Conservation (phyloP, 2,113 vertebrate species). For the Odocoileus hemionus region DNA sequence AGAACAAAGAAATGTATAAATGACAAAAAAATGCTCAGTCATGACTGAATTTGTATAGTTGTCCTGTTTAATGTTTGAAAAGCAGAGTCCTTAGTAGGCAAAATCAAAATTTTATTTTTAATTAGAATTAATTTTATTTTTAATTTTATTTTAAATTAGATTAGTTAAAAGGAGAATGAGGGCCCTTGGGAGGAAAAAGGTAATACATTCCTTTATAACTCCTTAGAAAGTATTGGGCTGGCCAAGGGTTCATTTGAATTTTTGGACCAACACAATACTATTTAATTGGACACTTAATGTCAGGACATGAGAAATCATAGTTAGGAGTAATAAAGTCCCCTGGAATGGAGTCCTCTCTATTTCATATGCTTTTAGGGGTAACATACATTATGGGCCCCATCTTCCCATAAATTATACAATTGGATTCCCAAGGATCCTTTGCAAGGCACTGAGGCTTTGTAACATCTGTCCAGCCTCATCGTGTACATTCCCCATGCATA, state of each 20-base stretch:
- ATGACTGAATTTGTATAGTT: neutral
- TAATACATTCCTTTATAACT: neutral
- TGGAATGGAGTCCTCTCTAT: neutral
- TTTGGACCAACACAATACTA: neutral
- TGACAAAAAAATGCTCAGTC: neutral
- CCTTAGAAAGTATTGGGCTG: neutral
- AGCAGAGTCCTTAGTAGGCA: neutral
- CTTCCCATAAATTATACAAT: accelerated
- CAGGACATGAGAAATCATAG: neutral
- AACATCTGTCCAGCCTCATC: neutral
- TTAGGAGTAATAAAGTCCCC: neutral
- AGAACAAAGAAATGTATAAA: neutral
- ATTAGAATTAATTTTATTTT: neutral
- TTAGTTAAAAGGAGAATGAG: neutral
- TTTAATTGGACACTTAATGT: neutral
- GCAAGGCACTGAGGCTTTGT: neutral
- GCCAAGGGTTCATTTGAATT: neutral
- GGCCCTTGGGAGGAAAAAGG: neutral
- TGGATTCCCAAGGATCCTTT: neutral
- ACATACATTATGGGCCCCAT: neutral
- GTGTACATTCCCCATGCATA: neutral
- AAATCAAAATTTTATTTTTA: neutral
- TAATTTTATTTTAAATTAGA: neutral
- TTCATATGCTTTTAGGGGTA: neutral
- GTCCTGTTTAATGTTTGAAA: neutral